Evolutionary conservation across 2,888 invertebrate genomes (phyloP).

Genomic region (Amiota minor): DNA sequence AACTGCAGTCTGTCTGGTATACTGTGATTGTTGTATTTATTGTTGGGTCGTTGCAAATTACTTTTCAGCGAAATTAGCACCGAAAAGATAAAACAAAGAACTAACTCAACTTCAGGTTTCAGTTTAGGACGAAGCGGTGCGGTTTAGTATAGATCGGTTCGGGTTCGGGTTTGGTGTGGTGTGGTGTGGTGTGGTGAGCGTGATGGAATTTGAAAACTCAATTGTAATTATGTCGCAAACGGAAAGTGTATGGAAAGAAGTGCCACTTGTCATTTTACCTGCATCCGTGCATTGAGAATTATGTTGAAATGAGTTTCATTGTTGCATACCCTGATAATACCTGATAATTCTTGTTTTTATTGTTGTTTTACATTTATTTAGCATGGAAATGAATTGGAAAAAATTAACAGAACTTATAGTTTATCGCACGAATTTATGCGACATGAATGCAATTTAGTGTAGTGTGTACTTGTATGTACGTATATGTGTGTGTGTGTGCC

Average conservation of each 20-base stretch:
- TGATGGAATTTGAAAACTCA: neutral
- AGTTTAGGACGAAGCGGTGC: neutral
- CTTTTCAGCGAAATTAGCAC: slow-evolving; percentile 11
- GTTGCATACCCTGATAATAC: no score
- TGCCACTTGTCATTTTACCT: slow-evolving; percentile 8
- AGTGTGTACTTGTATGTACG: slow-evolving; percentile 1
- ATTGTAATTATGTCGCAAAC: neutral
- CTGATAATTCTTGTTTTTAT: no score
- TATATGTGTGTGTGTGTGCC: slow-evolving; percentile 23
- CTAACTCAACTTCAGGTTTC: neutral
- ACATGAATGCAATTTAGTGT: slow-evolving; percentile 37
- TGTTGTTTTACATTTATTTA: no score
- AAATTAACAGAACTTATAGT: slow-evolving; percentile 49
- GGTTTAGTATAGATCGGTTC: neutral
- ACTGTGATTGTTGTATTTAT: neutral
- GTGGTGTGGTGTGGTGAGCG: neutral
- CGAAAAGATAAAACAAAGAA: slow-evolving; percentile 6
- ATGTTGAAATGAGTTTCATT: neutral
- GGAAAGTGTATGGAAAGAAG: neutral
- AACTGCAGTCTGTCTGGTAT: neutral
- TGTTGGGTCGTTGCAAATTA: neutral
- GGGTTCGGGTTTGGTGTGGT: no score
- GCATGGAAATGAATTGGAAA: slow-evolving; percentile 9
- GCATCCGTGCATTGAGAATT: slow-evolving; percentile 4
- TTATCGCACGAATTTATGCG: slow-evolving; percentile 63